These are phyloP conservation scores for Tineola bisselliella DNA, from an alignment of 2,888 invertebrate genomes.

Conservation along the genomic window DNA sequence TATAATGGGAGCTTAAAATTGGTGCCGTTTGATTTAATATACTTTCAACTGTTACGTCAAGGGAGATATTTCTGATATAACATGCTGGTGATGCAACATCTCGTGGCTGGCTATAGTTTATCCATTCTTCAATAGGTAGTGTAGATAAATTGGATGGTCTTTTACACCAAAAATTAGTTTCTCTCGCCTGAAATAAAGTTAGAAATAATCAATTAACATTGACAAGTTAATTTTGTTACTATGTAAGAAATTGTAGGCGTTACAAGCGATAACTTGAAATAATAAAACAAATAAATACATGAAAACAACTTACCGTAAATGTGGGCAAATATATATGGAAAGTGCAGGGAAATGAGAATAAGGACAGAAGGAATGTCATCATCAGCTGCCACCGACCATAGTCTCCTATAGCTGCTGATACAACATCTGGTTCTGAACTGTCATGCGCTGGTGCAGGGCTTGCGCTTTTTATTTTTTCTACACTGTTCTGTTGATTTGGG, in stretches of 20 bases:
- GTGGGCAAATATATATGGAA: constrained; percentile 83
- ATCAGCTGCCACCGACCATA: constrained; percentile 81
- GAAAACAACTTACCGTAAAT: constrained; percentile 67
- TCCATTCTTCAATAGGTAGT: constrained; percentile 69
- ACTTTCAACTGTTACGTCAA: constrained; percentile 39
- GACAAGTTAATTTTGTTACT: too few species aligned
- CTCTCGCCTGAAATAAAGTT: constrained; percentile 58
- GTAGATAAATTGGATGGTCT: constrained; percentile 65
- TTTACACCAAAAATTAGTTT: constrained; percentile 76
- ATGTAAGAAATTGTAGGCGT: too few species aligned
- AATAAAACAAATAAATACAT: background rate
- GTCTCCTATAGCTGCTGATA: constrained; percentile 75
- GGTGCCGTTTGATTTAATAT: constrained; percentile 48
- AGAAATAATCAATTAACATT: too few species aligned
- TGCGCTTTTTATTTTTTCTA: constrained; percentile 29
- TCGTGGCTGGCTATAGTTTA: constrained; percentile 72
- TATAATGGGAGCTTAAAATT: constrained; percentile 42
- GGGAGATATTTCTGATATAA: constrained; percentile 53
- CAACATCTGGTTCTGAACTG: constrained; percentile 70
- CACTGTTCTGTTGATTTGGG: constrained; percentile 41
- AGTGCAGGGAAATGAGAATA: constrained; percentile 82
- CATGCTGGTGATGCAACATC: constrained; percentile 53
- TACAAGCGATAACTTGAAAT: background rate
- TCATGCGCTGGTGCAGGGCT: constrained; percentile 27
- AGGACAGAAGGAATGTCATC: constrained; percentile 76